Base-by-base conservation (phyloP, 2,888 invertebrate species). In the Diaperis boleti region DNA sequence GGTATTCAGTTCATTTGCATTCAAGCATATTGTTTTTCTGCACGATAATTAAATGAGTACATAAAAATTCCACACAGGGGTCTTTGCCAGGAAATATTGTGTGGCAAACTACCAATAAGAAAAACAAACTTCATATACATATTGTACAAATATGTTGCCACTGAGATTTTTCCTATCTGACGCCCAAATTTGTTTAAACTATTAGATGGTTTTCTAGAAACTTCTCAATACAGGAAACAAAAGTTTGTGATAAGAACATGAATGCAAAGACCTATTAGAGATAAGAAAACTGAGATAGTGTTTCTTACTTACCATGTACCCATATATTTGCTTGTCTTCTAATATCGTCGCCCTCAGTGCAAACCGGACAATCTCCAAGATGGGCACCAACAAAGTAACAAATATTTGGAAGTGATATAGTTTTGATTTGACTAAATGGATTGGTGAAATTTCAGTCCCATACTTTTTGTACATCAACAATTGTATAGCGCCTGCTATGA, bases 391-490 rank as follows among this genome's bases (percentile, higher is more conserved):
- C 29, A 89, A 79, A 1, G 92, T 88, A 59, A 93, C 84, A 70
- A 89, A 85, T 71, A 94, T 81, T 82, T 97, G 96, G 3, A 94
- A 77, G 29, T 82, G 83, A 79, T 92, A 96, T 5, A 94, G 83
- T 66, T 86, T 85, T 2, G 92, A 89, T 70, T 80, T 84, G 1
- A 86, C 85, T 33, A 89, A 85, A 41, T 87, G 83, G 71, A 86
- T 84, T 57, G 86, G 85, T 42, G 88, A 83, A 13, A 91, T 85
- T 75, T 87, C 87, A 5, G 89, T 91, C 15, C 91, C 91, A 87
- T 95, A 94, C 78, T 91, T 92, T 67, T 85, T 85, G 80, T 95
- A 96, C 85, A 94, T 91, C 74, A 89, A 82, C 71, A 93, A 82
- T 81, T 96, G 94, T 67, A 90, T 84, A 13, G 88, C 83, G 52